Conservation (phyloP, 2,113 vertebrate genomes). For the Neotragus moschatus region DNA sequence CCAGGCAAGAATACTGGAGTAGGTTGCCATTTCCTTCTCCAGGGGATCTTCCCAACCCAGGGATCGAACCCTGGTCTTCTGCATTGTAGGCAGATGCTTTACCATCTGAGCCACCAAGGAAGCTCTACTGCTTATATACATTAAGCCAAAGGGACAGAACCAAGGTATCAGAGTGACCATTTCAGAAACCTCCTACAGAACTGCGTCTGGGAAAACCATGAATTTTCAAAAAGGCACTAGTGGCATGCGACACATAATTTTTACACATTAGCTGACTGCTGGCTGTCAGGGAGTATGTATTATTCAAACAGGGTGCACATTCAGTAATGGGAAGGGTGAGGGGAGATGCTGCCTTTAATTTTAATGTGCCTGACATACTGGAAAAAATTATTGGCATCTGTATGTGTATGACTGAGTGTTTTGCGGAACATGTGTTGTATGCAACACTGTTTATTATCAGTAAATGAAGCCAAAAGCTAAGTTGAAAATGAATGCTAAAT, state of each 20-base stretch:
- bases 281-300: slow-evolving; percentile 30
- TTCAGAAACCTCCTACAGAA: not conserved
- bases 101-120: no score
- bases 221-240: slow-evolving; percentile 65
- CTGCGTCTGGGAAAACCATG: slow-evolving; percentile 16
- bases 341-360: slow-evolving; percentile 73
- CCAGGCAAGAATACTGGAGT: no score
- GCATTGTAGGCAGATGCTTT: no score
- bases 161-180: not conserved
- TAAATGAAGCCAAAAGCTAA: slow-evolving; percentile 87
- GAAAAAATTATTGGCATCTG: slow-evolving; percentile 82
- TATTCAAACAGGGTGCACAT: slow-evolving; percentile 77
- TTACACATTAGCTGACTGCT: slow-evolving; percentile 53
- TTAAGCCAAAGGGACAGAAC: not conserved
- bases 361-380: slow-evolving; percentile 79
- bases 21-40: no score
- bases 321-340: slow-evolving; percentile 78
- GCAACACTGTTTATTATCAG: slow-evolving; percentile 86
- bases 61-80: no score
- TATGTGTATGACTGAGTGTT: slow-evolving; percentile 80
- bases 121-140: not conserved
- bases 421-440: slow-evolving; percentile 83
- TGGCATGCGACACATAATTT: slow-evolving; percentile 62
- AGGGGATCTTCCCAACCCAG: no score
- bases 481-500: slow-evolving; percentile 89